Evolutionary conservation across 2,888 invertebrate species (phyloP).

Genomic region (Ypsolopha sequella): DNA sequence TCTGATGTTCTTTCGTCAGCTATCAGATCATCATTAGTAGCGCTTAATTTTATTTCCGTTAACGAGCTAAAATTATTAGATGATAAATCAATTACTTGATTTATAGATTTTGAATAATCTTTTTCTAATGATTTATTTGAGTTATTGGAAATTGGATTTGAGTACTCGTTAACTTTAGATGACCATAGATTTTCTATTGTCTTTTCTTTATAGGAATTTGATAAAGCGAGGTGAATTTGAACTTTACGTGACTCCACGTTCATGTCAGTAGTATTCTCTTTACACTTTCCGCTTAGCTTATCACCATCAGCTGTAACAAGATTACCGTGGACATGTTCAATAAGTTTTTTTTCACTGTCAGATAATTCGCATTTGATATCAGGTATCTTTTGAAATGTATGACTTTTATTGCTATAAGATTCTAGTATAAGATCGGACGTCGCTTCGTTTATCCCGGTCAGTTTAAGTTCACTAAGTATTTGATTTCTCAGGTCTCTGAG

Average conservation of each 20-base stretch:
- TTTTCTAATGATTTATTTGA: conserved; percentile 1
- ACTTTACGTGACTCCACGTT: conserved; percentile 36
- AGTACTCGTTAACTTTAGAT: not conserved
- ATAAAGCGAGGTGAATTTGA: conserved; percentile 41
- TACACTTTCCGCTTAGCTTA: conserved; percentile 10
- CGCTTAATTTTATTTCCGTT: no score
- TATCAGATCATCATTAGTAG: no score
- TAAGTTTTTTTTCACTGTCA: conserved; percentile 59
- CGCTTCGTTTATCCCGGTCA: conserved; percentile 51
- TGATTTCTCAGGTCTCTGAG: conserved; percentile 55
- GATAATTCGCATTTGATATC: conserved; percentile 51
- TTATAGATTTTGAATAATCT: not conserved
- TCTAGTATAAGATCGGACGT: conserved; percentile 56
- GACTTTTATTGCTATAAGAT: conserved; percentile 38
- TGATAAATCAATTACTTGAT: no score
- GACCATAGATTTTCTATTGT: conserved; percentile 5
- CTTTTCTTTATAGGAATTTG: conserved; percentile 22
- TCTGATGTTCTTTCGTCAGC: no score
- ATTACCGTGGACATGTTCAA: conserved; percentile 52
- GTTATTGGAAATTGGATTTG: not conserved
- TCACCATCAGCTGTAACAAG: conserved; percentile 34
- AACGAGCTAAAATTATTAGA: no score
- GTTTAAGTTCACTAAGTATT: conserved; percentile 58
- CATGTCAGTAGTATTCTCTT: conserved; percentile 8
- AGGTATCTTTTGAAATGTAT: conserved; percentile 17